Evolutionary conservation across 1,140 invertebrate species (phyloP).

Genomic region (Meloidogyne exigua): DNA sequence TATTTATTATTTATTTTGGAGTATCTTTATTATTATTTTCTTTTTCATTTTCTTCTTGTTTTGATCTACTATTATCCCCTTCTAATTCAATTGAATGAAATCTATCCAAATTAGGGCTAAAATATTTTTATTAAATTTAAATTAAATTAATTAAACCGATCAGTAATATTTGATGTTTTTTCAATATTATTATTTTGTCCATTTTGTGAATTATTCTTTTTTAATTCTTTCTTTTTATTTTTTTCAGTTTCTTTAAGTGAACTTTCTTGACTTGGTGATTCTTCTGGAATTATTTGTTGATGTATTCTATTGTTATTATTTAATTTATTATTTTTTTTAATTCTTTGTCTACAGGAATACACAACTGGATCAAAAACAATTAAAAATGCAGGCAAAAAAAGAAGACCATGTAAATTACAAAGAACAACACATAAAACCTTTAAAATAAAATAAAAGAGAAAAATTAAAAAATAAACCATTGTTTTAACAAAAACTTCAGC

Average conservation of each 20-base stretch:
- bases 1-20: background rate
- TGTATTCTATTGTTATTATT: background rate
- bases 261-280: conserved; percentile 18
- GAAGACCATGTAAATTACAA: conserved; percentile 58
- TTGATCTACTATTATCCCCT: background rate
- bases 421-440: conserved; percentile 53
- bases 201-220: background rate
- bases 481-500: conserved; percentile 56
- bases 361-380: conserved; percentile 51
- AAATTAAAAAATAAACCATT: conserved; percentile 37
- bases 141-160: conserved; percentile 1
- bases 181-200: background rate
- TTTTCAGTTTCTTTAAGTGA: background rate
- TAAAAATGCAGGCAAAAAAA: conserved; percentile 60
- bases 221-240: background rate
- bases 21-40: background rate
- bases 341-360: conserved; percentile 7
- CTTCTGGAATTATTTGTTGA: conserved; percentile 10
- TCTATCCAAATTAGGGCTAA: conserved; percentile 13
- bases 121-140: background rate
- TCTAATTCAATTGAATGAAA: conserved; percentile 20
- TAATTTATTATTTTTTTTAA: conserved; percentile 3
- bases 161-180: background rate
- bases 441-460: background rate
- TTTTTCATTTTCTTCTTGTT: background rate